These are phyloP conservation scores for Pelosia muscerda DNA, from an alignment of 2,888 invertebrate genomes.

Conservation along the genomic window DNA sequence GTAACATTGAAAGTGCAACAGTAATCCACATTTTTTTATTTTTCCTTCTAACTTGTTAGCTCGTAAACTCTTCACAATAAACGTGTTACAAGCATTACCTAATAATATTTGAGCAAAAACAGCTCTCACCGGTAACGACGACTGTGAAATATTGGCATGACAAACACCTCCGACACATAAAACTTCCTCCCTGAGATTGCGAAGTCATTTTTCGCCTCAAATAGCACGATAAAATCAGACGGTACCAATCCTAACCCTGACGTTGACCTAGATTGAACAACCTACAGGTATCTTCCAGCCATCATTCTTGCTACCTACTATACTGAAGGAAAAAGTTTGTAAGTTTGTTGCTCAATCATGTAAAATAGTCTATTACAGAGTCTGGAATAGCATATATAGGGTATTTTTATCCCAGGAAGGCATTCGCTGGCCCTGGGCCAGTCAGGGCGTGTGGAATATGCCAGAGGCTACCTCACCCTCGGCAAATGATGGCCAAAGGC, in stretches of 20 bases:
- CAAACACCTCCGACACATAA: constrained; percentile 16
- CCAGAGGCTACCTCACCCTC: no score
- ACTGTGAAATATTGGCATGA: constrained; percentile 17
- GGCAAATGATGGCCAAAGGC: no score
- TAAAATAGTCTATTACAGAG: neutral
- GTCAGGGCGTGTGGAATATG: no score
- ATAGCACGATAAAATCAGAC: constrained; percentile 29
- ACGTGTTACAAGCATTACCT: neutral
- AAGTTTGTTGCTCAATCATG: neutral
- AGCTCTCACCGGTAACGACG: constrained; percentile 9
- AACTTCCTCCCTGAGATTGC: constrained; percentile 14
- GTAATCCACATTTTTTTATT: neutral
- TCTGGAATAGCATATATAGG: neutral
- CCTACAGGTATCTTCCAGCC: neutral
- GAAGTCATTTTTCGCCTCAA: constrained; percentile 18
- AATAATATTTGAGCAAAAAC: constrained; percentile 12
- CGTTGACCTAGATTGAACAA: constrained; percentile 16
- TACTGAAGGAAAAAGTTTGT: neutral
- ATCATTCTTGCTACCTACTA: neutral
- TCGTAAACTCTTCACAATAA: constrained; percentile 25
- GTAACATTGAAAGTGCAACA: neutral
- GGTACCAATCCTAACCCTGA: constrained; percentile 11
- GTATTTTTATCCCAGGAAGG: no score
- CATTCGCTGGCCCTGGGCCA: no score
- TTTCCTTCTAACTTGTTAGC: neutral